Percentiles rank a stretch among this genome's conserved stretches.
Conservation (phyloP, 2,113 vertebrate genomes). For the Laticauda colubrina region DNA sequence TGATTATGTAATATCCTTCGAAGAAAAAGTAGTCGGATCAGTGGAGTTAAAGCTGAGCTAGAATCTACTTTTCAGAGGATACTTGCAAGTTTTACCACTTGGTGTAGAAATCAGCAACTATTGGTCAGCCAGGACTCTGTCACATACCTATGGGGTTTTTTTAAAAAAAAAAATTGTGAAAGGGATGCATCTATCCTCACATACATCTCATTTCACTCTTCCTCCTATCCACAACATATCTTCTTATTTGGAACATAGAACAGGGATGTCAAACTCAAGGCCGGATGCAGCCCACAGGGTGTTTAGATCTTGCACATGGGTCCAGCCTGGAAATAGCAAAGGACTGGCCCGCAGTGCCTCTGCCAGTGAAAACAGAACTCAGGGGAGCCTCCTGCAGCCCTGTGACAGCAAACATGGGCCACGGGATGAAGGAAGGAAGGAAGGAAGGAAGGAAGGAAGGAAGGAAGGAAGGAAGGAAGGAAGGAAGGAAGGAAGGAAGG, state of each 20-base stretch:
- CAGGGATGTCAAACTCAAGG: too few species aligned
- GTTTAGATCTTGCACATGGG: too few species aligned
- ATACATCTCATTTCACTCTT: not conserved
- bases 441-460: too few species aligned
- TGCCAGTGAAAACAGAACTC: too few species aligned
- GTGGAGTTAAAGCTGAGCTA: not conserved
- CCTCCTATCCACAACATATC: not conserved
- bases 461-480: too few species aligned
- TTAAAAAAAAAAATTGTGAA: not conserved
- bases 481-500: too few species aligned
- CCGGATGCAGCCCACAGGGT: too few species aligned
- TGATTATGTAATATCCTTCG: not conserved
- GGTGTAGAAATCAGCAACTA: not conserved
- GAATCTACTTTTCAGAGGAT: not conserved
- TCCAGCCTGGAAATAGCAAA: too few species aligned
- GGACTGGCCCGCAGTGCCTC: too few species aligned
- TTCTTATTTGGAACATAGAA: not conserved
- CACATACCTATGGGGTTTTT: not conserved
- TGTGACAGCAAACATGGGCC: too few species aligned
- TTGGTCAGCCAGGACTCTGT: not conserved
- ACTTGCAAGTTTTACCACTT: not conserved
- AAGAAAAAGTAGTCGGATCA: not conserved
- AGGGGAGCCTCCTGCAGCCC: too few species aligned
- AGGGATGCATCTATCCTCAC: not conserved
- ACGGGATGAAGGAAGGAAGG: too few species aligned